phyloP scores from a whole-genome alignment of 2,888 invertebrate genomes.

The Mystacides longicornis region DNA sequence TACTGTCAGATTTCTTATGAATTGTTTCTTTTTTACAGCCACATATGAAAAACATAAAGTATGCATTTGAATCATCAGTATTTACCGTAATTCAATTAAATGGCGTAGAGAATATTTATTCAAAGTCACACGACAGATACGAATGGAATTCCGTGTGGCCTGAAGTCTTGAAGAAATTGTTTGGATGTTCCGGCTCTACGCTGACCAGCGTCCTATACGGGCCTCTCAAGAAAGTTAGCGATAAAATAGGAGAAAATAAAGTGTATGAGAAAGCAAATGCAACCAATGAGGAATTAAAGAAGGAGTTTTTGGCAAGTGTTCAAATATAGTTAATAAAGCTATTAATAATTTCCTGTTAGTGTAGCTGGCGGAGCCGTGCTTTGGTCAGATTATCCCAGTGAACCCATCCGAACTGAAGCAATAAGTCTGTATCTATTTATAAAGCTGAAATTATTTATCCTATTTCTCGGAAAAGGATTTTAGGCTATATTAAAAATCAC shows the following conservation, averaged over 20 bases:
- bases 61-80: constrained; percentile 55
- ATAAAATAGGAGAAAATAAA: constrained; percentile 50
- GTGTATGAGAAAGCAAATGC: constrained; percentile 33
- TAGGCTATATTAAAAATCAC: too few relatives aligned
- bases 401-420: too few relatives aligned
- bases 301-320: constrained; percentile 51
- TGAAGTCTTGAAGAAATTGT: constrained; percentile 56
- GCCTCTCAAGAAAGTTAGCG: constrained; percentile 53
- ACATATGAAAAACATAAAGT: constrained; percentile 55
- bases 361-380: too few relatives aligned
- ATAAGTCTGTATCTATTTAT: too few relatives aligned
- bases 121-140: constrained; percentile 55
- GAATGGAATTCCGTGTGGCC: constrained; percentile 53
- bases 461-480: too few relatives aligned
- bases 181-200: constrained; percentile 59
- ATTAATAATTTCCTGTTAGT: too few relatives aligned
- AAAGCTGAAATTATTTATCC: too few relatives aligned
- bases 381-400: too few relatives aligned
- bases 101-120: constrained; percentile 57
- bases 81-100: constrained; percentile 54
- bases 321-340: too few relatives aligned
- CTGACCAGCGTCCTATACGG: constrained; percentile 57
- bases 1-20: too few relatives aligned
- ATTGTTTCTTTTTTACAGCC: constrained; percentile 37
- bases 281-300: constrained; percentile 51